phyloP scores from a whole-genome alignment of 2,113 vertebrate species.

The Crotophaga sulcirostris region DNA sequence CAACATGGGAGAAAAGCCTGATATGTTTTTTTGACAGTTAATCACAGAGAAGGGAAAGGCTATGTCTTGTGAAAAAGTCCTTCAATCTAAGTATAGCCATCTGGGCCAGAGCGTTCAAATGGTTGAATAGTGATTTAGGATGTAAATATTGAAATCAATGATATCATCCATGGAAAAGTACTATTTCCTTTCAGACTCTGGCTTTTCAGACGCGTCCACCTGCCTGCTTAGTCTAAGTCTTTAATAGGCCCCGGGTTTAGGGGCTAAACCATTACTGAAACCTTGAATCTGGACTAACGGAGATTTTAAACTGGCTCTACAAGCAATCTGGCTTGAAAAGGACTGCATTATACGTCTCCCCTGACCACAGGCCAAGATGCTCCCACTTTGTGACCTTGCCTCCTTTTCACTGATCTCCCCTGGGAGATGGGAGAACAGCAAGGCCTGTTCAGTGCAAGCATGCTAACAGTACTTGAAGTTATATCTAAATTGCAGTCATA shows the following conservation, averaged over 20 bases:
- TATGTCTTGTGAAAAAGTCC: background rate
- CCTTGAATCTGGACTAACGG: background rate
- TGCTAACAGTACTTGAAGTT: background rate
- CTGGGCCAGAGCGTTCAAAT: background rate
- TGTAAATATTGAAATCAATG: background rate
- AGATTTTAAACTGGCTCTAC: background rate
- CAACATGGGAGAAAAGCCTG: background rate
- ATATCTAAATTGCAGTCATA: background rate
- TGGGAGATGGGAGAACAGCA: background rate
- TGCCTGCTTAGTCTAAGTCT: background rate
- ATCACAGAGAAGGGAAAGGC: background rate
- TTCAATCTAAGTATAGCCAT: background rate
- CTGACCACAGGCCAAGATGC: background rate
- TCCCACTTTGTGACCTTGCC: background rate
- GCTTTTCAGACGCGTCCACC: background rate
- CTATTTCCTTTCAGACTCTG: background rate
- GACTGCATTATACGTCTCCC: background rate
- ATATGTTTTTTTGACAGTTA: background rate
- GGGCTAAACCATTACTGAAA: background rate
- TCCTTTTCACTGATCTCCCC: background rate
- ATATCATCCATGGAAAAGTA: background rate
- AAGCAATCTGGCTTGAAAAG: background rate
- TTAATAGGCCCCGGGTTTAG: background rate
- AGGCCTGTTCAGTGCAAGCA: background rate
- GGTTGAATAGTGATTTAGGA: background rate